A percentile compares a stretch with the other conserved stretches of the same genome.
phyloP scores from a whole-genome alignment of 1,140 invertebrate genomes.

The Drosophila tropicalis region DNA sequence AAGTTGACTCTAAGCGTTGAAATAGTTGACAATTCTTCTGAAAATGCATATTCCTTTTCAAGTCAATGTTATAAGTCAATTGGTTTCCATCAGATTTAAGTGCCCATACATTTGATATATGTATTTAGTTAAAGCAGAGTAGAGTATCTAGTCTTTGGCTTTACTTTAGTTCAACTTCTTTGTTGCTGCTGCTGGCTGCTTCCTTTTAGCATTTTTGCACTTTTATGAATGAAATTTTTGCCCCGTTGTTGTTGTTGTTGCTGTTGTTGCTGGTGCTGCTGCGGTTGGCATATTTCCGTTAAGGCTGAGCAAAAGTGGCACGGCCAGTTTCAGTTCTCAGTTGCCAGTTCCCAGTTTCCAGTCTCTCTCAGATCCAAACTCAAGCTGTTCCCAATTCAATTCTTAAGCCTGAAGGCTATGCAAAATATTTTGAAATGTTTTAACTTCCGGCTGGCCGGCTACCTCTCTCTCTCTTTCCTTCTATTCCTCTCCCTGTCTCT shows the following conservation, averaged over 20 bases:
- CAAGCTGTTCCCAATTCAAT: slow-evolving; percentile 25
- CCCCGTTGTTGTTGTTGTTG: slow-evolving; percentile 29
- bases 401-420: slow-evolving; percentile 49
- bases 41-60: background rate
- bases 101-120: too few species aligned
- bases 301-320: slow-evolving; percentile 77
- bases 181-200: slow-evolving; percentile 45
- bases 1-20: too few species aligned
- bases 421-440: slow-evolving; percentile 51
- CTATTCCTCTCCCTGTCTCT: background rate
- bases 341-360: slow-evolving; percentile 21
- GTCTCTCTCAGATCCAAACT: background rate
- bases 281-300: slow-evolving; percentile 74
- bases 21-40: too few species aligned
- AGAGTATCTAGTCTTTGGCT: slow-evolving; percentile 16
- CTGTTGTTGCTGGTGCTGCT: slow-evolving; percentile 46
- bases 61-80: background rate
- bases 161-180: slow-evolving; percentile 45
- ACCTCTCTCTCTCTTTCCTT: background rate
- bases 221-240: slow-evolving; percentile 78
- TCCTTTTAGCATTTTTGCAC: slow-evolving; percentile 79
- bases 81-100: background rate
- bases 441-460: slow-evolving; percentile 46
- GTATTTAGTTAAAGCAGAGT: too few species aligned
- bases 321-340: slow-evolving; percentile 48